Base-by-base conservation (phyloP, 2,797 vertebrate species). In the Centroberyx gerrardi region DNA sequence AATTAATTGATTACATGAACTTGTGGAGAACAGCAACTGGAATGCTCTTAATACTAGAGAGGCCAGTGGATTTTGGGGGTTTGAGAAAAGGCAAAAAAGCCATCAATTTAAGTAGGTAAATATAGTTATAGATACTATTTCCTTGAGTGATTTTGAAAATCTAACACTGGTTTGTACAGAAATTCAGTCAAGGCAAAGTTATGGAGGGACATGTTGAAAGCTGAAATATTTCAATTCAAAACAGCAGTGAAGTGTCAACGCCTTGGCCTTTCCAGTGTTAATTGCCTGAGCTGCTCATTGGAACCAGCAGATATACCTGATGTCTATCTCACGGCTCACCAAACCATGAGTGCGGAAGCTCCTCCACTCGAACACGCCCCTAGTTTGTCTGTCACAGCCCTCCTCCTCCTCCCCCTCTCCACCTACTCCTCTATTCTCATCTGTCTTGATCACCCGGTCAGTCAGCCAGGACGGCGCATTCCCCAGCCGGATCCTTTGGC, bases 251-350 rank as follows among this genome's bases (percentile, higher is more conserved):
- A 33, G 46, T 48, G 56, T 63, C 36, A 31, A 9, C 31, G 28
- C 61, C 48, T 18, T 8, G 1, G 44, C 38, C 33, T 68, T 77
- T 77, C 64, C 78, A 56, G 31, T 68, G 84, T 52, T 84, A 78
- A 80, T 76, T 81, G 53, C 58, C 58, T 74, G 46, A 42, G 73
- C 75, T 46, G 62, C 72, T 74, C 17, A 0, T 44, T 56, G 60
- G 59, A 77, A 40, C 59, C 31, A 68, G 40, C 54, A 60, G 63
- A 74, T 27, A 49, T 1, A 7, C 64, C 49, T 46, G 69, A 83
- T 77, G 71, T 51, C 31, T 63, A 72, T 77, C 68, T 65, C 59
- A 48, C 52, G 46, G 44, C 63, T 74, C 59, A 29, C 51, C 55
- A 54, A 12, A 56, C 53, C 54, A 53, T 53, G 51, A 56, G 38